Conservation (phyloP, 2,113 vertebrate species). For the Chamaetylas fuelleborni region DNA sequence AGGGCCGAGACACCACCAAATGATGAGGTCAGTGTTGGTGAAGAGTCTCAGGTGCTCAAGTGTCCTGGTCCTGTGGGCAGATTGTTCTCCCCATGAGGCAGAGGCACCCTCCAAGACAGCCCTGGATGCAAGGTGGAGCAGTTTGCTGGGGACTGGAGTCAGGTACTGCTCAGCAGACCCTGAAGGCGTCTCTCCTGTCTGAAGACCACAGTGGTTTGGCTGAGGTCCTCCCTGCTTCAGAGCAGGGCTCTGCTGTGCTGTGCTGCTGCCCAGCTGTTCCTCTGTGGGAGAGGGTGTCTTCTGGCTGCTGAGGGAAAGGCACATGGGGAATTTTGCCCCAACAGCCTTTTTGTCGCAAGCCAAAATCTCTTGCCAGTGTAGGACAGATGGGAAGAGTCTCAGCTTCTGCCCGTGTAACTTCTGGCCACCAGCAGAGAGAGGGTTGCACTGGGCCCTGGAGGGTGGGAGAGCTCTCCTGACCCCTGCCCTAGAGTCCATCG, state of each 20-base stretch:
- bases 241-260: no score
- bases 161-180: rapidly evolving
- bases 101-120: neutral
- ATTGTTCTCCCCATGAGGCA: neutral
- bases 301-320: neutral
- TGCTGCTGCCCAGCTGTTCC: rapidly evolving
- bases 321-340: neutral
- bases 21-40: rapidly evolving
- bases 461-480: neutral
- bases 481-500: no score
- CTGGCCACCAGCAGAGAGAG: neutral
- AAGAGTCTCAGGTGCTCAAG: neutral
- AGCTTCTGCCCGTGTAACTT: rapidly evolving
- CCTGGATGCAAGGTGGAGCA: rapidly evolving
- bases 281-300: neutral
- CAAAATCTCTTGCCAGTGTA: neutral
- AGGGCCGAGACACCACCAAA: neutral
- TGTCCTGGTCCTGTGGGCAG: neutral
- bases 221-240: neutral
- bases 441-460: no score
- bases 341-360: neutral
- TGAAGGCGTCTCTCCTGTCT: neutral
- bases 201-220: neutral
- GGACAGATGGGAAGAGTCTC: neutral
- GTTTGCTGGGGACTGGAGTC: no score